A percentile compares a stretch with the other conserved stretches of the same genome.
Evolutionary conservation across 2,888 invertebrate genomes (phyloP).

Genomic region (Chalcosyrphus nemorum): DNA sequence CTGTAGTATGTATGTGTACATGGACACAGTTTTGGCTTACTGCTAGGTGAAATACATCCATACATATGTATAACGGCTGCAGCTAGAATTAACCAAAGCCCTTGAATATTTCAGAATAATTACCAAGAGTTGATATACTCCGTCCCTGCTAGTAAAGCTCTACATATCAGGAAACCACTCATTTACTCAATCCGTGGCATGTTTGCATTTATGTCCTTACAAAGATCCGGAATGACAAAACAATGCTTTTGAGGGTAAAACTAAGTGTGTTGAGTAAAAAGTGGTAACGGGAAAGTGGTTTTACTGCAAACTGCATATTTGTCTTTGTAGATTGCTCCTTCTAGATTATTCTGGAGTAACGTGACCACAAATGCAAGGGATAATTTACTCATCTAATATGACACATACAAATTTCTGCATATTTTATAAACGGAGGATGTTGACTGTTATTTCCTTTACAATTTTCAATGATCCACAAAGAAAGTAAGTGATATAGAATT

Average conservation of each 20-base stretch:
- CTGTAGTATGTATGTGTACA: not conserved
- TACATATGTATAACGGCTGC: slow-evolving; percentile 25
- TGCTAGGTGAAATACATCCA: slow-evolving; percentile 1
- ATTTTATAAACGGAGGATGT: slow-evolving; percentile 57
- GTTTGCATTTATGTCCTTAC: slow-evolving; percentile 69
- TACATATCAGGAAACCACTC: slow-evolving; percentile 68
- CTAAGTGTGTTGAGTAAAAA: slow-evolving; percentile 59
- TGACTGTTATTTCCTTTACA: slow-evolving; percentile 56
- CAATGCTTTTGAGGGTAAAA: slow-evolving; percentile 64
- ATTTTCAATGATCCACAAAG: slow-evolving; percentile 7
- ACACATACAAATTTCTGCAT: slow-evolving; percentile 48
- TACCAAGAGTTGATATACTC: slow-evolving; percentile 63
- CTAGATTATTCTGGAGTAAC: slow-evolving; percentile 53
- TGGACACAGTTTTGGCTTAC: slow-evolving; percentile 18
- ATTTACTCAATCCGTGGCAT: slow-evolving; percentile 69
- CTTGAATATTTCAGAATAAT: slow-evolving; percentile 70
- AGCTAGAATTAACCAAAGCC: slow-evolving; percentile 58
- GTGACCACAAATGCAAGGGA: slow-evolving; percentile 58
- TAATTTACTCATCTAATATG: slow-evolving; percentile 53
- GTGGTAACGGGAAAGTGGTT: slow-evolving; percentile 58
- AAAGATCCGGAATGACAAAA: slow-evolving; percentile 71
- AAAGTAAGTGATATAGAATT: slow-evolving; percentile 8
- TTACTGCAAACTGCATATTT: slow-evolving; percentile 56
- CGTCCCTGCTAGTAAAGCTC: slow-evolving; percentile 39
- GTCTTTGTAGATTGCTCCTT: slow-evolving; percentile 63